Conservation (phyloP, 2,797 vertebrate genomes). For the Myripristis jacobus region DNA sequence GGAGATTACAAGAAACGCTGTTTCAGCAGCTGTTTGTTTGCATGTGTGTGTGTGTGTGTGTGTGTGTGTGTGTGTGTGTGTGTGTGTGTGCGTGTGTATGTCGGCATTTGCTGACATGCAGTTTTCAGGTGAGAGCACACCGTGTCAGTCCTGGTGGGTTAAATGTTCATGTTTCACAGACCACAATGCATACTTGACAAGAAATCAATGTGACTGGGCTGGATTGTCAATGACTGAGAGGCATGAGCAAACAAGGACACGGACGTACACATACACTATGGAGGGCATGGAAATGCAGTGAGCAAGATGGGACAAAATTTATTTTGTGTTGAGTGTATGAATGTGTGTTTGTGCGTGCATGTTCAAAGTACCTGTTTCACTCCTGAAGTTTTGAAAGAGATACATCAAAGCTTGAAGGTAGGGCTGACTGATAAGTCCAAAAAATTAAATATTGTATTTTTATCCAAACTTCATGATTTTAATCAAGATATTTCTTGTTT, state of each 20-base stretch:
- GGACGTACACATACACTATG: background rate
- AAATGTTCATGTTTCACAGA: conserved; percentile 37
- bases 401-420: conserved; percentile 26
- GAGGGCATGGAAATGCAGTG: background rate
- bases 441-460: too few species aligned
- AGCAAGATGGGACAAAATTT: background rate
- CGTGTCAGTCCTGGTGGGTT: conserved; percentile 24
- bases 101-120: conserved; percentile 54
- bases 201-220: conserved; percentile 31
- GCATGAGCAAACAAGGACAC: conserved; percentile 32
- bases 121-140: conserved; percentile 35
- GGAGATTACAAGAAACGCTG: conserved; percentile 32
- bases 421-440: background rate
- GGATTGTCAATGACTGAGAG: conserved; percentile 30
- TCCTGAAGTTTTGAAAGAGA: background rate
- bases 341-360: background rate
- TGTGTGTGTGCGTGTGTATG: conserved; percentile 5
- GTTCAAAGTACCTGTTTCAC: background rate
- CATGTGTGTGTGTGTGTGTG: conserved; percentile 3
- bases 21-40: conserved; percentile 52
- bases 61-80: conserved; percentile 1
- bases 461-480: too few species aligned
- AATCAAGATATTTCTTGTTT: too few species aligned
- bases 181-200: conserved; percentile 50
- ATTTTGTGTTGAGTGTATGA: background rate